phyloP scores from a whole-genome alignment of 2,113 vertebrate species.

The Numenius arquata region DNA sequence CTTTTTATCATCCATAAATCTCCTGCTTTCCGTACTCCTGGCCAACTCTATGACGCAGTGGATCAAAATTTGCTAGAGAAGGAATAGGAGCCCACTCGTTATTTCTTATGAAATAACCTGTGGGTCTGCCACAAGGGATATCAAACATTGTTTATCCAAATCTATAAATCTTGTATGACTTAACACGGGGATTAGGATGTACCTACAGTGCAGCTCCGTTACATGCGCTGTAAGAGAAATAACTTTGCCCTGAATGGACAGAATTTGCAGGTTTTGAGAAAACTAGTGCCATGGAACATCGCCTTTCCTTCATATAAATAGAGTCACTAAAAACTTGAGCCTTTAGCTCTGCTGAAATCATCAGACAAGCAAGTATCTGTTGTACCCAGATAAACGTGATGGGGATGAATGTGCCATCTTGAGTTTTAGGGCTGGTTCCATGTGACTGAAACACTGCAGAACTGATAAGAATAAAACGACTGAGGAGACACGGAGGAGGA shows the following conservation, averaged over 20 bases:
- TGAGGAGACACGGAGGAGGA: background rate
- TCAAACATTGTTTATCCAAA: background rate
- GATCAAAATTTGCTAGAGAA: background rate
- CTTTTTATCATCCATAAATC: slow-evolving; percentile 33
- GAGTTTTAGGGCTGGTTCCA: background rate
- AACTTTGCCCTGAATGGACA: background rate
- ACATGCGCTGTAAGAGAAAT: background rate
- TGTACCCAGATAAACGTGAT: background rate
- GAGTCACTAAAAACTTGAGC: background rate
- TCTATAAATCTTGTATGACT: background rate
- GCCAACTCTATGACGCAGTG: background rate
- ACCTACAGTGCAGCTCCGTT: background rate
- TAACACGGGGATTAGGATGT: background rate
- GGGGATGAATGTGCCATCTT: background rate
- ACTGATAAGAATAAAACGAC: background rate
- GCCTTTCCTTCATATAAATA: background rate
- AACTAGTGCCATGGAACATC: background rate
- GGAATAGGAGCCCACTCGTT: background rate
- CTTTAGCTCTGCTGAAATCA: background rate
- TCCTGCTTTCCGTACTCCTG: background rate
- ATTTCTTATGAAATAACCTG: background rate
- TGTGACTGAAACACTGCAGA: background rate
- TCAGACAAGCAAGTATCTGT: background rate
- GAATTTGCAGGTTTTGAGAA: background rate
- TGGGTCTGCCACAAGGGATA: background rate